Evolutionary conservation across 2,888 invertebrate genomes (phyloP).

Genomic region (Agrotis exclamationis): DNA sequence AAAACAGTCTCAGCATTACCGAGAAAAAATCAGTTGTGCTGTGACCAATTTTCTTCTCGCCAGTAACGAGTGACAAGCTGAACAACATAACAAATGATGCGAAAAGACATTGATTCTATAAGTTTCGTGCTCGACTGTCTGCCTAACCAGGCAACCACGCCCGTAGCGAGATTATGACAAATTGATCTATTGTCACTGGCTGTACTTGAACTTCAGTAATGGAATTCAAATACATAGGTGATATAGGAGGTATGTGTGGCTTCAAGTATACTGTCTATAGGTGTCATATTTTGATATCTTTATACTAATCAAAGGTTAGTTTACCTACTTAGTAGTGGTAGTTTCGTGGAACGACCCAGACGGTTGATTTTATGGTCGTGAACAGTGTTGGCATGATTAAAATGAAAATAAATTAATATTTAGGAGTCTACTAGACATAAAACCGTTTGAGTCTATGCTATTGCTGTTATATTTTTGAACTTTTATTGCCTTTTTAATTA

Average conservation of each 20-base stretch:
- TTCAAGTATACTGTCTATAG: not conserved
- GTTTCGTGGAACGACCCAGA: no score
- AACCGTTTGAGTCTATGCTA: no score
- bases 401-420: no score
- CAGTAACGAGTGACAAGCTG: slow-evolving; percentile 26
- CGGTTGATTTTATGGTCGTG: no score
- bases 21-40: not conserved
- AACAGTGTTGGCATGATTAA: no score
- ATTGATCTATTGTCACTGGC: slow-evolving; percentile 52
- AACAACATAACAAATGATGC: slow-evolving; percentile 45
- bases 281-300: slow-evolving; percentile 1
- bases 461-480: no score
- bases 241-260: slow-evolving; percentile 24
- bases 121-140: slow-evolving; percentile 45
- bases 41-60: slow-evolving; percentile 10
- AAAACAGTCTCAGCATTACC: not conserved
- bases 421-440: no score
- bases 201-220: slow-evolving; percentile 65
- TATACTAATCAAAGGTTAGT: not conserved
- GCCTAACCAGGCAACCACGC: slow-evolving; percentile 43
- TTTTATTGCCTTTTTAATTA: no score
- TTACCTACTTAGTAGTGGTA: no score
- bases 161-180: slow-evolving; percentile 56
- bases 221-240: slow-evolving; percentile 17
- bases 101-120: slow-evolving; percentile 52